phyloP scores from a whole-genome alignment of 2,888 invertebrate species.

The Athrips mouffetella region DNA sequence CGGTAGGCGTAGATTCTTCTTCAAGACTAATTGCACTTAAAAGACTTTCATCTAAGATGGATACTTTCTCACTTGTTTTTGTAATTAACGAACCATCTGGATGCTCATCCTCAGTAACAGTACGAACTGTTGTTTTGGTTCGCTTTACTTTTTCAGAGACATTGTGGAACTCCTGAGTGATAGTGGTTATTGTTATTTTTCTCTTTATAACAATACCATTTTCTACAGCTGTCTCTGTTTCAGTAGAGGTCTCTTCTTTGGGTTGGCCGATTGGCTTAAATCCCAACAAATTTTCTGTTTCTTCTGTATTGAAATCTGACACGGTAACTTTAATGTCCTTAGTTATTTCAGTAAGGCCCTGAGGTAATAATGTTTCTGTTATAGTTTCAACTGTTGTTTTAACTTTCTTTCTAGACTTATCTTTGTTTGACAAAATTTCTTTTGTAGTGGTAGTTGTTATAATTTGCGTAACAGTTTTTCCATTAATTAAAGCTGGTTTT shows the following conservation, averaged over 20 bases:
- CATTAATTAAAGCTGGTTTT: conserved; percentile 48
- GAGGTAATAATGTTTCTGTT: conserved; percentile 56
- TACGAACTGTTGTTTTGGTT: conserved; percentile 52
- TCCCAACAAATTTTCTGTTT: conserved; percentile 27
- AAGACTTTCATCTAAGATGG: conserved; percentile 47
- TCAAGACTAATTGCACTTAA: conserved; percentile 19
- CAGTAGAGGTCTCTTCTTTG: conserved; percentile 31
- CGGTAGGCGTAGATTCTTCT: neutral
- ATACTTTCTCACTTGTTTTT: conserved; percentile 62
- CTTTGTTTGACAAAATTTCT: conserved; percentile 51
- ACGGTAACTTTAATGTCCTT: conserved; percentile 65
- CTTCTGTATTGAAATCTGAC: conserved; percentile 45
- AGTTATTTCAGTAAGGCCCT: conserved; percentile 61
- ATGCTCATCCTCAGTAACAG: conserved; percentile 58
- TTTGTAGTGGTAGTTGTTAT: conserved; percentile 60
- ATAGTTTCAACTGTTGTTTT: conserved; percentile 61
- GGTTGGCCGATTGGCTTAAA: conserved; percentile 33
- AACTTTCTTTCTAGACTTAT: conserved; percentile 55
- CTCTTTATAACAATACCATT: conserved; percentile 38
- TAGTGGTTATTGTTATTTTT: conserved; percentile 39
- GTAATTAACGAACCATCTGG: conserved; percentile 61
- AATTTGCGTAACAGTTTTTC: conserved; percentile 53
- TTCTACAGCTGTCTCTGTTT: conserved; percentile 33
- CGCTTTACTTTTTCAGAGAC: conserved; percentile 37
- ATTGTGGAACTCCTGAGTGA: conserved; percentile 46